Evolutionary conservation across 1,140 invertebrate genomes (phyloP).

Genomic region (Drosophila pseudoananassae): DNA sequence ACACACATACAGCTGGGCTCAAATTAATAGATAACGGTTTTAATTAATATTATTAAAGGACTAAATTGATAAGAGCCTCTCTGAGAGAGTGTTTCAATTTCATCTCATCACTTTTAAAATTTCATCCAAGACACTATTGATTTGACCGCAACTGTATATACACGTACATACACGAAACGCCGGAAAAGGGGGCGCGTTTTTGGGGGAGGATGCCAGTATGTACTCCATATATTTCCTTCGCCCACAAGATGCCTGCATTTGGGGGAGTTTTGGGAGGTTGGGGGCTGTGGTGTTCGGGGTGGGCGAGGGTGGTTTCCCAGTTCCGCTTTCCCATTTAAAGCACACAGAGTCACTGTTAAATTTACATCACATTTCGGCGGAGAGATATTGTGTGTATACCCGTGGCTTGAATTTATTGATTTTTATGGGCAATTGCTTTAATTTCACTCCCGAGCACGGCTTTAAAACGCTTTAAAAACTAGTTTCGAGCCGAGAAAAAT

Average conservation of each 20-base stretch:
- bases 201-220: constrained; percentile 57
- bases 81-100: too few species aligned
- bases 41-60: not conserved
- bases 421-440: constrained; percentile 63
- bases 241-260: constrained; percentile 41
- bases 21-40: not conserved
- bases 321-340: constrained; percentile 66
- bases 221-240: constrained; percentile 48
- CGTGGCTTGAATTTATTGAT: constrained; percentile 74
- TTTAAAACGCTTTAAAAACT: constrained; percentile 71
- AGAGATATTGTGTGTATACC: constrained; percentile 60
- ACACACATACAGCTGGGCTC: constrained; percentile 10
- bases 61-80: not conserved
- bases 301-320: constrained; percentile 59
- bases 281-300: constrained; percentile 25
- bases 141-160: constrained; percentile 1
- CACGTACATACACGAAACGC: constrained; percentile 45
- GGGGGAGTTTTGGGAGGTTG: constrained; percentile 32
- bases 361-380: constrained; percentile 50
- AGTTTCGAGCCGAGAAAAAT: constrained; percentile 60
- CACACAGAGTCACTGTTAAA: constrained; percentile 38
- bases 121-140: not conserved
- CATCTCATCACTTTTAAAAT: not conserved
- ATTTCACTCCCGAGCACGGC: constrained; percentile 36
- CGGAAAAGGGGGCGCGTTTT: constrained; percentile 68